Evolutionary conservation across 2,113 vertebrate species (phyloP).

Genomic region (Chitala chitala): DNA sequence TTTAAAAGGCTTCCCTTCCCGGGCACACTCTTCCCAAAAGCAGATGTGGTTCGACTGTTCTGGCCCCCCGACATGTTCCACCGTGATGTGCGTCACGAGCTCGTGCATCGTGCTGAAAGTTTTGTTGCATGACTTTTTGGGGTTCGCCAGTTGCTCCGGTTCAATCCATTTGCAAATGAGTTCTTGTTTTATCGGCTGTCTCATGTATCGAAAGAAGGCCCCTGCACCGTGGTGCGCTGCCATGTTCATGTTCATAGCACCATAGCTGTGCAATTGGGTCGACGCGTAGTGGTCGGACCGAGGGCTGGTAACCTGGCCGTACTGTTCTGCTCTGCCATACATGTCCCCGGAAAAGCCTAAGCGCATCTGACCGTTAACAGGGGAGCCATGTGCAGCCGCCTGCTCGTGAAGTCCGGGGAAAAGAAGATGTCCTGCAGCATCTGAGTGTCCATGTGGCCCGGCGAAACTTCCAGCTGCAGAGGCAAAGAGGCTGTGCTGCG

Average conservation of each 20-base stretch:
- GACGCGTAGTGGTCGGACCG: constrained; percentile 94
- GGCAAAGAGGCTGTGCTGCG: constrained; percentile 93
- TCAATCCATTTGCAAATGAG: constrained; percentile 98
- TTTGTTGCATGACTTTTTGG: constrained; percentile 98
- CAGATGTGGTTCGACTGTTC: constrained; percentile 90
- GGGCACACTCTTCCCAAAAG: constrained; percentile 76
- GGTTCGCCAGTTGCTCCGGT: constrained; percentile 90
- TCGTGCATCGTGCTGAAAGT: constrained; percentile 96
- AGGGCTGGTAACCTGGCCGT: constrained; percentile 93
- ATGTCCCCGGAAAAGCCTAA: constrained; percentile 97
- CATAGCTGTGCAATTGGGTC: constrained; percentile 92
- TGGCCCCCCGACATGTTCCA: constrained; percentile 88
- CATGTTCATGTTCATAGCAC: constrained; percentile 98
- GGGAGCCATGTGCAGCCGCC: constrained; percentile 85
- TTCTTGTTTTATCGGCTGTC: constrained; percentile 95
- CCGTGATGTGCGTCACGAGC: constrained; percentile 88
- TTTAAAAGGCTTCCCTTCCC: constrained; percentile 76
- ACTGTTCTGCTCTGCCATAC: constrained; percentile 95
- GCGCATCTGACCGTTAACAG: constrained; percentile 95
- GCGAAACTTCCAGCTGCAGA: constrained; percentile 81
- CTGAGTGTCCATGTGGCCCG: constrained; percentile 89
- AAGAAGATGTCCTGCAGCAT: constrained; percentile 93
- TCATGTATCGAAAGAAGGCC: constrained; percentile 96
- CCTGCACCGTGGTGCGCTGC: constrained; percentile 92
- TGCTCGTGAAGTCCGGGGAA: constrained; percentile 98